A percentile compares a stretch with the other conserved stretches of the same genome.
These are phyloP conservation scores for Rynchops niger DNA, from an alignment of 2,113 vertebrate genomes.

Conservation along the genomic window DNA sequence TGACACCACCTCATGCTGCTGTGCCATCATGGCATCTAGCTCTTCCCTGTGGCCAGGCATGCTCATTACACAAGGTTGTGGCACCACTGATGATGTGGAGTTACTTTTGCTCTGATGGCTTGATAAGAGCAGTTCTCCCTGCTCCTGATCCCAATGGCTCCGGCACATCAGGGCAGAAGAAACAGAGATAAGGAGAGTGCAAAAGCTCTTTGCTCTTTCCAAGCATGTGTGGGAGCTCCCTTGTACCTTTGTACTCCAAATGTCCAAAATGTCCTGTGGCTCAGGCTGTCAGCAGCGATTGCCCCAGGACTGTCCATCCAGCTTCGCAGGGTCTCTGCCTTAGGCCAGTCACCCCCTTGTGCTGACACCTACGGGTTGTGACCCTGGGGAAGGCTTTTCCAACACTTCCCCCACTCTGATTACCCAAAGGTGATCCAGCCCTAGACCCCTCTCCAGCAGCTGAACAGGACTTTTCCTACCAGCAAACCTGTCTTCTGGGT, in stretches of 20 bases:
- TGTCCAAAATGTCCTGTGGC: neutral
- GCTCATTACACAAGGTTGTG: accelerated
- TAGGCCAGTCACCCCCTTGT: neutral
- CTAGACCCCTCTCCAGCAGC: neutral
- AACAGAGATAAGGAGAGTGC: accelerated
- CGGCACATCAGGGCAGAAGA: neutral
- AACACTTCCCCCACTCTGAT: accelerated
- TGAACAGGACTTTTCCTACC: neutral
- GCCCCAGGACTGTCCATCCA: neutral
- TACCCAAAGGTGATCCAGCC: neutral
- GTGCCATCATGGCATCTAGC: neutral
- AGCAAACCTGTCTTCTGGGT: neutral
- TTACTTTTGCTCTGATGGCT: neutral
- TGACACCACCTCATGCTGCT: neutral
- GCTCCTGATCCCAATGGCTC: neutral
- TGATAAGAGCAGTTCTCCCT: neutral
- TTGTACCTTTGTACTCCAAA: neutral
- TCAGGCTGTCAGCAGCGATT: neutral
- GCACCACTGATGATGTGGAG: neutral
- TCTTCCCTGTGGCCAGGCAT: neutral
- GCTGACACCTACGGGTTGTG: accelerated
- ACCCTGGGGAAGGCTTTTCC: neutral
- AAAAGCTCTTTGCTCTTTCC: neutral
- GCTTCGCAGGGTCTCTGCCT: neutral
- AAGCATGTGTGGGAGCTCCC: neutral